These are phyloP conservation scores for Mormyrus proboscirostris DNA, from an alignment of 2,797 vertebrate species.

Conservation along the genomic window DNA sequence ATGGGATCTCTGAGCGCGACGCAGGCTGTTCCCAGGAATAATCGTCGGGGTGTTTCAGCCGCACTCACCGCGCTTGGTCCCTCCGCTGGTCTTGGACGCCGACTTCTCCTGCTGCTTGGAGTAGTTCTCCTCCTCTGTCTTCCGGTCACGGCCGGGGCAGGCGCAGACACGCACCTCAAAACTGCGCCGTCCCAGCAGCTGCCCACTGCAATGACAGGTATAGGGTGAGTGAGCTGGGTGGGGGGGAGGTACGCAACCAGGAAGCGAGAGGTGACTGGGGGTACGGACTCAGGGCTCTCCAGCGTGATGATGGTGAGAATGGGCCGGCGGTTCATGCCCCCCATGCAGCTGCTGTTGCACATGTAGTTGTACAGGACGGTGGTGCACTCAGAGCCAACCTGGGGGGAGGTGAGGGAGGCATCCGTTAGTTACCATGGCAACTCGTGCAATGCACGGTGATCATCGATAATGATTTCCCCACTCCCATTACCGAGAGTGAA, in stretches of 20 bases:
- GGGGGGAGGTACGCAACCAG: neutral
- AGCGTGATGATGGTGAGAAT: conserved; percentile 66
- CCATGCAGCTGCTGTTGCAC: conserved; percentile 72
- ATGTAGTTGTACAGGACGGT: conserved; percentile 64
- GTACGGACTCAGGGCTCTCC: conserved; percentile 54
- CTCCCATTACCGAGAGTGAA: neutral
- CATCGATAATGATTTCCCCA: neutral
- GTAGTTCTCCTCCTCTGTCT: conserved; percentile 56
- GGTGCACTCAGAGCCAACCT: conserved; percentile 58
- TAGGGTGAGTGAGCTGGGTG: neutral
- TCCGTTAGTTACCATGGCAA: neutral
- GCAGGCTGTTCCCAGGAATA: neutral
- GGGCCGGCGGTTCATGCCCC: conserved; percentile 65
- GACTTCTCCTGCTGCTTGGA: conserved; percentile 45
- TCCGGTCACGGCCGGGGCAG: conserved; percentile 64
- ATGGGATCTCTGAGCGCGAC: neutral
- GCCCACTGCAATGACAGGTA: conserved; percentile 44
- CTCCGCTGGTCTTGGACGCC: conserved; percentile 20
- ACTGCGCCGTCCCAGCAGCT: conserved; percentile 55
- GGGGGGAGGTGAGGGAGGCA: neutral
- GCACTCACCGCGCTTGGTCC: conserved; percentile 41
- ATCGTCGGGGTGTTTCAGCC: neutral
- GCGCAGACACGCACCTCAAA: conserved; percentile 69
- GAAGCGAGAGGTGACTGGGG: neutral
- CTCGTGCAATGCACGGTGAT: neutral